A percentile compares a stretch with the other conserved stretches of the same genome.
Evolutionary conservation across 2,888 invertebrate species (phyloP).

Genomic region (Ornithoptera priamus): DNA sequence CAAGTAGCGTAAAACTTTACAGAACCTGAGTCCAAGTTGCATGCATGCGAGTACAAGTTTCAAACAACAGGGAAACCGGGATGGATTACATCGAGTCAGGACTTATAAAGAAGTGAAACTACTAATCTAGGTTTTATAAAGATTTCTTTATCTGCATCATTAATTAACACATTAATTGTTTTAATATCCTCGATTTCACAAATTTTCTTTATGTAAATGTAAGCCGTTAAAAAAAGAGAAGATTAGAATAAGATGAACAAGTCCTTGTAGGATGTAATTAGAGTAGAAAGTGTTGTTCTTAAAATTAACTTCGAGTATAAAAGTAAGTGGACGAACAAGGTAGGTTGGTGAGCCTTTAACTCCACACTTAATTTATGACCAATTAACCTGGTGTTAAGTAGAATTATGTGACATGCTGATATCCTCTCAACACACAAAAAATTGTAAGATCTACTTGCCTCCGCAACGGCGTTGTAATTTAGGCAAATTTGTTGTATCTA

Average conservation of each 20-base stretch:
- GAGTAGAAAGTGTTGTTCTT: slow-evolving; percentile 62
- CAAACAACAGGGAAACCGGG: not conserved
- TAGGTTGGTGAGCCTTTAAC: slow-evolving; percentile 63
- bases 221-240: slow-evolving; percentile 1
- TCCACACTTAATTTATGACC: slow-evolving; percentile 75
- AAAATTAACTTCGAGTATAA: slow-evolving; percentile 59
- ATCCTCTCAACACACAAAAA: slow-evolving; percentile 34
- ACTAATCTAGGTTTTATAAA: not conserved
- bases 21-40: not conserved
- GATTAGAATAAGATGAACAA: slow-evolving; percentile 33
- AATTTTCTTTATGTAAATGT: not conserved
- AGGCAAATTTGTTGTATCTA: not conserved
- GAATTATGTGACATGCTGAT: slow-evolving; percentile 69
- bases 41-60: not conserved
- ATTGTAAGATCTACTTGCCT: not conserved
- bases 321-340: slow-evolving; percentile 47
- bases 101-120: not conserved
- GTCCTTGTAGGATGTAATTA: slow-evolving; percentile 49
- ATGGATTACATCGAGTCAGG: not conserved
- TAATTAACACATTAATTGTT: not conserved
- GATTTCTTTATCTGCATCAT: not conserved
- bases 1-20: not conserved
- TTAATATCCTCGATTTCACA: not conserved
- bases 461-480: not conserved
- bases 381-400: slow-evolving; percentile 75